Conservation (phyloP, 2,888 invertebrate species). For the Phortica magna region DNA sequence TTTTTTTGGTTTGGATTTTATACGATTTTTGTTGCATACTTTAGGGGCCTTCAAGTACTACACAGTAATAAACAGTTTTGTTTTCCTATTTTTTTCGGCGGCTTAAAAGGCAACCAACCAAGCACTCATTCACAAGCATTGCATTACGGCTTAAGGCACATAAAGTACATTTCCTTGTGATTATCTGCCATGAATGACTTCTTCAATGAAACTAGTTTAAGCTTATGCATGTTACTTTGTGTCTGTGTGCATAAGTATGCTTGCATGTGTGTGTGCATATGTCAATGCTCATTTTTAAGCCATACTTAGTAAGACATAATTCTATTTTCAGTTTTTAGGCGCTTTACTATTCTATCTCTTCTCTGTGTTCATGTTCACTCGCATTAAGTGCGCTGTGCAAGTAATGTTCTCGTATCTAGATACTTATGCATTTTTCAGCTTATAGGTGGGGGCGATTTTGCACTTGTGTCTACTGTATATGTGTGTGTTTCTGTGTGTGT, state of each 20-base stretch:
- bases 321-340: constrained; percentile 57
- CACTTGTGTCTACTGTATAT: constrained; percentile 25
- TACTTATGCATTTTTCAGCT: constrained; percentile 17
- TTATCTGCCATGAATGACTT: constrained; percentile 26
- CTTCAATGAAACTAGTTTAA: constrained; percentile 24
- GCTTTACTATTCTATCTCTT: constrained; percentile 13
- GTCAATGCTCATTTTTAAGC: constrained; percentile 51
- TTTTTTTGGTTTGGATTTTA: constrained; percentile 3
- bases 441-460: constrained; percentile 44
- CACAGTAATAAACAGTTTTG: neutral
- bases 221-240: neutral
- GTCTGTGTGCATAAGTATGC: neutral
- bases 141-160: neutral
- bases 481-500: constrained; percentile 26
- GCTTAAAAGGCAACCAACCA: too few species aligned
- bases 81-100: neutral
- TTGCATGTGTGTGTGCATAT: constrained; percentile 46
- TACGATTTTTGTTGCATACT: constrained; percentile 4
- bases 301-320: constrained; percentile 67
- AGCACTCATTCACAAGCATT: too few species aligned
- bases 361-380: constrained; percentile 55
- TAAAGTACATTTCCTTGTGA: constrained; percentile 16
- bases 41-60: neutral
- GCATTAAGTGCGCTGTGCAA: constrained; percentile 36
- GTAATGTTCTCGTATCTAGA: constrained; percentile 52